phyloP scores from a whole-genome alignment of 1,140 invertebrate species.

The Lerema accius region DNA sequence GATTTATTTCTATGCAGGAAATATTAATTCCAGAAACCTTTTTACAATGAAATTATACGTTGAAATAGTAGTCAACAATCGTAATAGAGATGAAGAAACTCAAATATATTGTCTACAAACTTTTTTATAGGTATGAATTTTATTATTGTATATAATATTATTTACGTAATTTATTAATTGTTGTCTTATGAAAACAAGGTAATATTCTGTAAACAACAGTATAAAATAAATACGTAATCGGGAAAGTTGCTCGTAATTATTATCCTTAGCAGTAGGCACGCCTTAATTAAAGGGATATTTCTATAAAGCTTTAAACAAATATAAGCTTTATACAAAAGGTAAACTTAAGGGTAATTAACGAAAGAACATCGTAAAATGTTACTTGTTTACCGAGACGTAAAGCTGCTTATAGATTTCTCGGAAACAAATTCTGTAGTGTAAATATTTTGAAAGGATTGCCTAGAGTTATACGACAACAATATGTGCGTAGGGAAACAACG shows the following conservation, averaged over 20 bases:
- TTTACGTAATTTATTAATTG: too few relatives aligned
- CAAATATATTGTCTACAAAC: too few relatives aligned
- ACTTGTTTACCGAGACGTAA: constrained; percentile 4
- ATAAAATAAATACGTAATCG: not conserved
- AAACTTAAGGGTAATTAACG: not conserved
- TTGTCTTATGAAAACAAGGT: too few relatives aligned
- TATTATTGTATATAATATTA: too few relatives aligned
- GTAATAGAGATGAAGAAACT: too few relatives aligned
- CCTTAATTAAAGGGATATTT: constrained; percentile 3
- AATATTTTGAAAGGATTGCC: constrained; percentile 26
- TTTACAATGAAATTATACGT: too few relatives aligned
- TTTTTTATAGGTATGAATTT: too few relatives aligned
- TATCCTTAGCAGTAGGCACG: not conserved
- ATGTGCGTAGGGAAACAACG: constrained; percentile 37
- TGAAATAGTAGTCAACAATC: too few relatives aligned
- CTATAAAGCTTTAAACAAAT: constrained; percentile 1
- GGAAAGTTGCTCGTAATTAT: constrained; percentile 13
- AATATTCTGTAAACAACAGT: not conserved
- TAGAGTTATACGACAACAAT: constrained; percentile 22
- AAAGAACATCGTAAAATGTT: not conserved
- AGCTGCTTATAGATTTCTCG: constrained; percentile 16
- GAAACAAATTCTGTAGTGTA: constrained; percentile 17
- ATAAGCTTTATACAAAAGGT: not conserved
- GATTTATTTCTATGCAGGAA: too few relatives aligned
- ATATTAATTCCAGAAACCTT: too few relatives aligned